These are phyloP conservation scores for Chaunax sp. DNA, from an alignment of 2,797 vertebrate genomes.

Conservation along the genomic window DNA sequence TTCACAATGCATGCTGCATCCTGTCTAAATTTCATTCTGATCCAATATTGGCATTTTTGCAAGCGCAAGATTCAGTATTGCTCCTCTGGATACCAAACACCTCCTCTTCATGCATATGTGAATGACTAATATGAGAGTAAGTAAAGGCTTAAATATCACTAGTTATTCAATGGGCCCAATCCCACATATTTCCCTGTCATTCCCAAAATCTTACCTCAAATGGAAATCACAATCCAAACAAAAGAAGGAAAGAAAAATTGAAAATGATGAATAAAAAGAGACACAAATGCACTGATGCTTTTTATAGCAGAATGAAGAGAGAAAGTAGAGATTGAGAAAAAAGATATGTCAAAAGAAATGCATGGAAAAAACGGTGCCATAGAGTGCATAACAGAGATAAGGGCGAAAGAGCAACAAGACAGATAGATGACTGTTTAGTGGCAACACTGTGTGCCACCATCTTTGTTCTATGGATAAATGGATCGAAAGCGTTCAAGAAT, in stretches of 20 bases:
- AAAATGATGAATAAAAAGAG: conserved; percentile 75
- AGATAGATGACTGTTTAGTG: conserved; percentile 38
- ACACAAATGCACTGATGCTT: conserved; percentile 62
- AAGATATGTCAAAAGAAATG: conserved; percentile 56
- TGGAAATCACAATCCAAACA: conserved; percentile 81
- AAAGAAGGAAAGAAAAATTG: conserved; percentile 79
- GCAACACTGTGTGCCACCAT: conserved; percentile 28
- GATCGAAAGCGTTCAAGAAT: conserved; percentile 7
- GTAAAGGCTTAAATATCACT: no score
- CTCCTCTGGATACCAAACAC: conserved; percentile 28
- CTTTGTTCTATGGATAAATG: conserved; percentile 25
- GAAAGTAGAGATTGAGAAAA: conserved; percentile 43
- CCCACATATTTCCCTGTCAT: conserved; percentile 60
- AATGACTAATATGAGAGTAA: conserved; percentile 16
- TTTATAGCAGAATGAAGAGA: conserved; percentile 56
- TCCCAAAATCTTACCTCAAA: conserved; percentile 83
- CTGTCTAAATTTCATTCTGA: conserved; percentile 24
- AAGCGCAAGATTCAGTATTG: conserved; percentile 29
- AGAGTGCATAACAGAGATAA: conserved; percentile 28
- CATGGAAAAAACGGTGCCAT: conserved; percentile 63
- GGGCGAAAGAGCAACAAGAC: conserved; percentile 44
- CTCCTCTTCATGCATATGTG: conserved; percentile 62
- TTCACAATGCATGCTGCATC: conserved; percentile 56
- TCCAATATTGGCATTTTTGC: conserved; percentile 18
- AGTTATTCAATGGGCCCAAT: conserved; percentile 32